Evolutionary conservation across 2,888 invertebrate genomes (phyloP).

Genomic region (Herminia tarsipennalis): DNA sequence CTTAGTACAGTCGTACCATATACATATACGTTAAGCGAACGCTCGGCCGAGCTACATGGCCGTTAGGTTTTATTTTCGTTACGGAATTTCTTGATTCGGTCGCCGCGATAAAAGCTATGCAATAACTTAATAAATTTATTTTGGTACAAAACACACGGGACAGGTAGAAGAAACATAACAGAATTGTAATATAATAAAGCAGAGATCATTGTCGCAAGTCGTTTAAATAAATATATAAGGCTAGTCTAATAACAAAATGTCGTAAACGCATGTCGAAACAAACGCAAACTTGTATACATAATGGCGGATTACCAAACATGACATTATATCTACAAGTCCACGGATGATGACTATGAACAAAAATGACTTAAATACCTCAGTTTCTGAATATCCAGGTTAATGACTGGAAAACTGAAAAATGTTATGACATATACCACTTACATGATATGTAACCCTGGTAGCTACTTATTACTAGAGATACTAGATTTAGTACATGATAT

Average conservation of each 20-base stretch:
- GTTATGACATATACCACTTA: not conserved
- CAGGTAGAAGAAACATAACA: too few species aligned
- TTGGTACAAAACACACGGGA: too few species aligned
- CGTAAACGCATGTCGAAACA: constrained; percentile 3
- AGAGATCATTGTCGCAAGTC: not conserved
- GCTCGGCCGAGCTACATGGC: too few species aligned
- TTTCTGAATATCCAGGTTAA: constrained; percentile 9
- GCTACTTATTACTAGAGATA: not conserved
- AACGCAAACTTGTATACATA: constrained; percentile 20
- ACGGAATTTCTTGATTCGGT: too few species aligned
- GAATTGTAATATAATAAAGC: too few species aligned
- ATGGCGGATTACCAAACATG: constrained; percentile 28
- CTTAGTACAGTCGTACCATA: too few species aligned
- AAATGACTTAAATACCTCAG: not conserved
- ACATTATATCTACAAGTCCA: constrained; percentile 27
- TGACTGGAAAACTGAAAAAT: constrained; percentile 5
- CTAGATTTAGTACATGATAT: not conserved
- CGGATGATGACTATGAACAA: constrained; percentile 6
- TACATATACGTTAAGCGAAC: too few species aligned
- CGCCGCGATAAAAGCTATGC: too few species aligned
- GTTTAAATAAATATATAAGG: not conserved
- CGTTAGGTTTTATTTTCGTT: too few species aligned
- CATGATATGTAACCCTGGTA: not conserved
- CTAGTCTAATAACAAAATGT: constrained; percentile 7
- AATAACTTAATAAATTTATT: too few species aligned